phyloP scores from a whole-genome alignment of 2,888 invertebrate species.

The Pinctada fucata region DNA sequence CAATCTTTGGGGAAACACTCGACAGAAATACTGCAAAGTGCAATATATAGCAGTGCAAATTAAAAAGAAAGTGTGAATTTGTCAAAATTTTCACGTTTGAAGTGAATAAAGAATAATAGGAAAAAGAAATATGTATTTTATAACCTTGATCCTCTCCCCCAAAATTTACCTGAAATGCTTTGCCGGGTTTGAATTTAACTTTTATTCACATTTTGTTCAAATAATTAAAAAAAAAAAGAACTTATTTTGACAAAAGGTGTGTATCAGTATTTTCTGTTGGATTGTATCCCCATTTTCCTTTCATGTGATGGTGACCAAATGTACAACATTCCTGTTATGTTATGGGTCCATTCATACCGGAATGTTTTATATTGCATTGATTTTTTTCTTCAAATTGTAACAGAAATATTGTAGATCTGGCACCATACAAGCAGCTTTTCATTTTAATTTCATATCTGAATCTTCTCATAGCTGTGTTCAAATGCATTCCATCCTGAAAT shows the following conservation, averaged over 20 bases:
- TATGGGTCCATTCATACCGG: slow-evolving; percentile 65
- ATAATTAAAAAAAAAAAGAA: too few species aligned
- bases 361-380: slow-evolving; percentile 59
- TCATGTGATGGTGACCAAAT: slow-evolving; percentile 12
- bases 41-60: too few species aligned
- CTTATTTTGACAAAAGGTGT: too few species aligned
- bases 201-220: too few species aligned
- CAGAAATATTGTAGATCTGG: slow-evolving; percentile 23
- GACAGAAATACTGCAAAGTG: not conserved
- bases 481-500: slow-evolving; percentile 43
- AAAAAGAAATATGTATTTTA: too few species aligned
- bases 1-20: slow-evolving; percentile 22
- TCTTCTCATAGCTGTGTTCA: slow-evolving; percentile 36
- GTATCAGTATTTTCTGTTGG: slow-evolving; percentile 26
- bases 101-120: too few species aligned
- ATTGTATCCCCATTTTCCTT: slow-evolving; percentile 31
- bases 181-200: too few species aligned
- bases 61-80: too few species aligned
- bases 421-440: slow-evolving; percentile 1
- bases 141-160: too few species aligned
- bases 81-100: too few species aligned
- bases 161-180: too few species aligned
- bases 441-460: slow-evolving; percentile 21
- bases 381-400: slow-evolving; percentile 39
- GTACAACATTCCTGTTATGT: slow-evolving; percentile 38